Evolutionary conservation across 2,888 invertebrate genomes (phyloP), one percentile per base, ranked within the genome.

Genomic region (Habrosyne pyritoides): DNA sequence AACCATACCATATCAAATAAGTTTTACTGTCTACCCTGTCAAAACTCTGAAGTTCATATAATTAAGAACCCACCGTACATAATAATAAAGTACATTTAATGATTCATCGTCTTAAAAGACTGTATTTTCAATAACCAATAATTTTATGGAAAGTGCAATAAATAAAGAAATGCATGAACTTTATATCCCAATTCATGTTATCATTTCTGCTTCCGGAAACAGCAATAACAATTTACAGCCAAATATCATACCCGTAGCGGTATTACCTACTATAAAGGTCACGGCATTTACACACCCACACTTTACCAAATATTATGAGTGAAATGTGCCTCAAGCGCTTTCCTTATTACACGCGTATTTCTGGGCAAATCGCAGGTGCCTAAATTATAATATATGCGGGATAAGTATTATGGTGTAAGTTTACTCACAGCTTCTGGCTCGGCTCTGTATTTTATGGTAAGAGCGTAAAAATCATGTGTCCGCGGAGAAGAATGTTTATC

Each of bases 211-310:
- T 70, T 66, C 66, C 67, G 73, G 59, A 63, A 64, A 57, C 54
- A 58, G 63, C 71, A 67, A 67, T 77, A 71, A 73, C 70, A 73
- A 68, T 76, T 75, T 71, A 67, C 67, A 69, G 54, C 59, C 66
- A 71, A 76, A 74, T 68, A 69, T 57, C 64, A 61, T 53, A 55
- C 56, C 57, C 50, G 57, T 54, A 47, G 28, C 59, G 49, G 54
- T 57, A 54, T 53, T 42, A 8, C 24, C 24, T 24, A 24, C 36
- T 42, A 42, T 42, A 61, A 73, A 69, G 70, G 70, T 63, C 61
- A 53, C 36, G 69, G 49, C 53, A 53, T 53, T 53, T 53, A 47
- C 33, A 33, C 53, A 63, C 68, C 73, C 65, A 63, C 66, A 55
- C 60, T 59, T 61, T 51, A 56, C 54, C 59, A 66, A 73, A 69